Evolutionary conservation across 2,888 invertebrate genomes (phyloP).

Genomic region (Athripsodes cinereus): DNA sequence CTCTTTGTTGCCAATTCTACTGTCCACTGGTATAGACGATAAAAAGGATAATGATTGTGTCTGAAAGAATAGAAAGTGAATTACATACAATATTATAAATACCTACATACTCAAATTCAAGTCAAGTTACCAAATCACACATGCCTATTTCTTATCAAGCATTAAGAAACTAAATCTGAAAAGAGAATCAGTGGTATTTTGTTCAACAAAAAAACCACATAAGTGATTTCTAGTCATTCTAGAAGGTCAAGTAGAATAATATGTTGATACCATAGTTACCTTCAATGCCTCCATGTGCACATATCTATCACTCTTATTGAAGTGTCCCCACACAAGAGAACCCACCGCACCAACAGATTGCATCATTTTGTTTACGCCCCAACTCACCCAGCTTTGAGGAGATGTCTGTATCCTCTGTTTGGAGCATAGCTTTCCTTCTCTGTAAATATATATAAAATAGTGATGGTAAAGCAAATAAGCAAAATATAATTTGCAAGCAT

Average conservation of each 20-base stretch:
- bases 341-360: slow-evolving; percentile 24
- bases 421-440: slow-evolving; percentile 1
- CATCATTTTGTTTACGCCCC: slow-evolving; percentile 29
- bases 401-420: not conserved
- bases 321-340: slow-evolving; percentile 27
- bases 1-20: slow-evolving; percentile 30
- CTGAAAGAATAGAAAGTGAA: no score
- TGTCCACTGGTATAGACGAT: slow-evolving; percentile 32
- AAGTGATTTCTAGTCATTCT: no score
- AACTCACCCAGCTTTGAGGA: slow-evolving; percentile 30
- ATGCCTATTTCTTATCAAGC: no score
- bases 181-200: no score
- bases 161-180: no score
- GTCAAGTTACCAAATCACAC: no score
- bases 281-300: slow-evolving; percentile 37
- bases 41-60: slow-evolving; percentile 29
- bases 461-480: no score
- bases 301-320: slow-evolving; percentile 9
- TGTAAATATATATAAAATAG: slow-evolving; percentile 5
- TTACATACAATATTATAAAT: no score
- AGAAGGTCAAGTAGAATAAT: not conserved
- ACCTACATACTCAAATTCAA: no score
- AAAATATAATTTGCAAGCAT: no score
- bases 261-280: slow-evolving; percentile 5
- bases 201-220: no score